These are phyloP conservation scores for Thymelicus acteon DNA, from an alignment of 2,888 invertebrate genomes.

Conservation along the genomic window DNA sequence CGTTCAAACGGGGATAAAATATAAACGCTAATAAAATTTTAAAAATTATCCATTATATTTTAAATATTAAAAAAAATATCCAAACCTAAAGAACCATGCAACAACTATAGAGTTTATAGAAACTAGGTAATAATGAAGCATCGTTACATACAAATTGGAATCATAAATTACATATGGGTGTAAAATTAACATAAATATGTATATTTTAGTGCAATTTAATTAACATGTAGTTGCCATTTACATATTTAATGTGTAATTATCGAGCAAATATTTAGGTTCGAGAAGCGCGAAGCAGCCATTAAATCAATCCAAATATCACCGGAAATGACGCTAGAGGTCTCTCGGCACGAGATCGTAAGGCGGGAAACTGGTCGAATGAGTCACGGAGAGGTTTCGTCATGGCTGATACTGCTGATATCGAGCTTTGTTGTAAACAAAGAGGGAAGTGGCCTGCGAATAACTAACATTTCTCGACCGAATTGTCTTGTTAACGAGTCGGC, in stretches of 20 bases:
- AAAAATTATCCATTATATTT: too few relatives aligned
- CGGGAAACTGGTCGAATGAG: slow-evolving; percentile 23
- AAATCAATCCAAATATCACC: slow-evolving; percentile 30
- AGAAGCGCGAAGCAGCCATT: not conserved
- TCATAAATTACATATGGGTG: not conserved
- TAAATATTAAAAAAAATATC: too few relatives aligned
- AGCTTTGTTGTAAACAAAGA: slow-evolving; percentile 6
- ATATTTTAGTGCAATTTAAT: slow-evolving; percentile 1
- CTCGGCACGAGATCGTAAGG: not conserved
- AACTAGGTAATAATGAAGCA: not conserved
- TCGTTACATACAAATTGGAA: not conserved
- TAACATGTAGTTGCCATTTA: slow-evolving; percentile 11
- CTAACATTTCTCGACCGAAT: not conserved
- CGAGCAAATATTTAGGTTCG: slow-evolving; percentile 22
- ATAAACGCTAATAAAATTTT: too few relatives aligned
- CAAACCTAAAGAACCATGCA: too few relatives aligned
- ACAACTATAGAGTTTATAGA: too few relatives aligned
- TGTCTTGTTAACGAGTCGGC: too few relatives aligned
- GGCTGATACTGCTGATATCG: not conserved
- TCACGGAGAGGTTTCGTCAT: slow-evolving; percentile 13
- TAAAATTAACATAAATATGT: not conserved
- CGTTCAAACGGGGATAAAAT: too few relatives aligned
- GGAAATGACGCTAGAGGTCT: slow-evolving; percentile 29
- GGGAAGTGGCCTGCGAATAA: not conserved
- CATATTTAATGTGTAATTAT: slow-evolving; percentile 21